phyloP scores from a whole-genome alignment of 64 coral and sea anemone genomes.

The Dendrophyllia cribrosa region DNA sequence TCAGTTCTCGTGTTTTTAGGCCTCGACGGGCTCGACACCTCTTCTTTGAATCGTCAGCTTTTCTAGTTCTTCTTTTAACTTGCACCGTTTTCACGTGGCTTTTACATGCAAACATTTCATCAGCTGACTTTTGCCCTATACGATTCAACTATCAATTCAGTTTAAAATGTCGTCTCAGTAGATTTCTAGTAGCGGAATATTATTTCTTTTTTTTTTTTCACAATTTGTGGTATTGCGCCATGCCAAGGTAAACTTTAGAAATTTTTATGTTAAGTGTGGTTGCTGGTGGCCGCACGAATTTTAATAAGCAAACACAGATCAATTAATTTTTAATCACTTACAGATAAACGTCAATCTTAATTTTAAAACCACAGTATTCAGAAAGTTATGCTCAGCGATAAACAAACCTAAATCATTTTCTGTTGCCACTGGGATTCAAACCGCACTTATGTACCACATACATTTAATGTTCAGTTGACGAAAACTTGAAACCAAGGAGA shows the following conservation, averaged over 20 bases:
- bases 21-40: neutral
- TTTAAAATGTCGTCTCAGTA: no score
- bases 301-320: neutral
- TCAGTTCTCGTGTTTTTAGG: neutral
- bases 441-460: no score
- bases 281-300: neutral
- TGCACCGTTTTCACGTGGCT: neutral
- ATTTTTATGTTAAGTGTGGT: neutral
- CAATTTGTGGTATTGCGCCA: conserved; percentile 13
- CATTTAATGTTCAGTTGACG: no score
- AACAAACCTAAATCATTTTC: neutral
- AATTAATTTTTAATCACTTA: conserved; percentile 55
- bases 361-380: neutral
- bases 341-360: conserved; percentile 4
- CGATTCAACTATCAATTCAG: no score
- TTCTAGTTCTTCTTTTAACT: neutral
- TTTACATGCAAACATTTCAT: neutral
- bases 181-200: no score
- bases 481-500: no score
- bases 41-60: neutral
- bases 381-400: neutral
- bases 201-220: no score
- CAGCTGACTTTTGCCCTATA: no score
- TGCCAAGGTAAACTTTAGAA: neutral
- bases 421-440: neutral